A percentile compares a stretch with the other conserved stretches of the same genome.
These are phyloP conservation scores for Pipra filicauda DNA, from an alignment of 2,113 vertebrate species.

Conservation along the genomic window DNA sequence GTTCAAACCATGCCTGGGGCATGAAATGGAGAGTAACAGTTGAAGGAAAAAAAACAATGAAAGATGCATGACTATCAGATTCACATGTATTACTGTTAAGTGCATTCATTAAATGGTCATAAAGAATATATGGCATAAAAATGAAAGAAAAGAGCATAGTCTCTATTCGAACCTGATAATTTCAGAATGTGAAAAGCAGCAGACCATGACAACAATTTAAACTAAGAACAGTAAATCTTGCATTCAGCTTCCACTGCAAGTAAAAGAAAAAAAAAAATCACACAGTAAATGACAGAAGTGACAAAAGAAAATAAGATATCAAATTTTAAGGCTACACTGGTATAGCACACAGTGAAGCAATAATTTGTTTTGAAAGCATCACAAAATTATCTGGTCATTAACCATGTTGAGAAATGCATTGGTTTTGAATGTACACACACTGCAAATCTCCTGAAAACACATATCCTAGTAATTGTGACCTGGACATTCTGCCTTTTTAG, in stretches of 20 bases:
- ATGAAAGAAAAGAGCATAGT: not conserved
- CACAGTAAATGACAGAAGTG: not conserved
- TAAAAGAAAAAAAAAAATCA: not conserved
- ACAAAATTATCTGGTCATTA: not conserved
- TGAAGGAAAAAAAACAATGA: slow-evolving; percentile 27
- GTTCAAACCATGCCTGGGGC: not conserved
- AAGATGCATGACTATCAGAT: slow-evolving; percentile 27
- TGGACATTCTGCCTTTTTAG: not conserved
- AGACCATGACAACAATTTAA: slow-evolving; percentile 11
- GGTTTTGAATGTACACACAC: not conserved
- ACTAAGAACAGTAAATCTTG: slow-evolving; percentile 2
- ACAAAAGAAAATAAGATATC: not conserved
- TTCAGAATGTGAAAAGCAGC: not conserved
- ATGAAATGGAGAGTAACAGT: not conserved
- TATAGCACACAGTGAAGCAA: not conserved
- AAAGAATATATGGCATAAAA: slow-evolving; percentile 32
- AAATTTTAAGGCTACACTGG: not conserved
- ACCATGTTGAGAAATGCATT: not conserved
- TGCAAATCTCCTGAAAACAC: not conserved
- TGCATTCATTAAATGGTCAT: slow-evolving; percentile 43
- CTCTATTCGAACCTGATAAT: not conserved
- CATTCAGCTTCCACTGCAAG: not conserved
- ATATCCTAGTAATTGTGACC: not conserved
- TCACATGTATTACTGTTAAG: slow-evolving; percentile 22
- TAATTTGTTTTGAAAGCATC: not conserved